phyloP scores from a whole-genome alignment of 1,140 invertebrate genomes.

The Pseudomyrmex dendroicus region DNA sequence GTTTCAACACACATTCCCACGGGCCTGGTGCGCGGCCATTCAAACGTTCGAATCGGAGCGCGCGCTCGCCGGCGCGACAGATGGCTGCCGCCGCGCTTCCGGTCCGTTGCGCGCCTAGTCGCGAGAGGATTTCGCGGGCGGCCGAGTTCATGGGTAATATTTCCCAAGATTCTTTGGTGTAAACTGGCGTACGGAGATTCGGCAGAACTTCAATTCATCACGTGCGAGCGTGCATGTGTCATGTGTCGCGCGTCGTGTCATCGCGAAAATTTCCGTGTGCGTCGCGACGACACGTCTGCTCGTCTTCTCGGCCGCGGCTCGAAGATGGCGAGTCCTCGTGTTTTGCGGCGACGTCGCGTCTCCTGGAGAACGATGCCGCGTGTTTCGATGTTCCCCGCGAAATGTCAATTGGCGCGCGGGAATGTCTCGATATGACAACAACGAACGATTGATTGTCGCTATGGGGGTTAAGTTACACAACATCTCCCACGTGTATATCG shows the following conservation, averaged over 20 bases:
- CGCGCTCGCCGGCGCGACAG: background rate
- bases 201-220: conserved; percentile 65
- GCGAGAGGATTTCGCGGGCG: conserved; percentile 71
- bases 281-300: background rate
- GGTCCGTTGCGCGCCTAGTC: conserved; percentile 43
- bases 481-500: too few relatives aligned
- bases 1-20: too few relatives aligned
- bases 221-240: background rate
- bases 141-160: conserved; percentile 80
- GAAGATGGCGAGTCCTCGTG: conserved; percentile 12
- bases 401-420: background rate
- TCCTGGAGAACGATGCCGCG: background rate
- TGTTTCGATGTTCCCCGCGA: background rate
- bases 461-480: too few relatives aligned
- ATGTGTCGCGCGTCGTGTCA: background rate
- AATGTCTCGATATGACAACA: background rate
- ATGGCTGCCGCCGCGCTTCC: conserved; percentile 23
- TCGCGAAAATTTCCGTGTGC: background rate
- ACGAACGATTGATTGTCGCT: background rate
- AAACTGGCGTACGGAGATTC: conserved; percentile 40
- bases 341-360: background rate
- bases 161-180: conserved; percentile 80
- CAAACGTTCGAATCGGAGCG: conserved; percentile 25
- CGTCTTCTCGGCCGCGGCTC: background rate
- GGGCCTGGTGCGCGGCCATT: background rate